Evolutionary conservation across 2,888 invertebrate genomes (phyloP), one percentile per base, ranked within the genome.

Genomic region (Cerceris ruficornis): DNA sequence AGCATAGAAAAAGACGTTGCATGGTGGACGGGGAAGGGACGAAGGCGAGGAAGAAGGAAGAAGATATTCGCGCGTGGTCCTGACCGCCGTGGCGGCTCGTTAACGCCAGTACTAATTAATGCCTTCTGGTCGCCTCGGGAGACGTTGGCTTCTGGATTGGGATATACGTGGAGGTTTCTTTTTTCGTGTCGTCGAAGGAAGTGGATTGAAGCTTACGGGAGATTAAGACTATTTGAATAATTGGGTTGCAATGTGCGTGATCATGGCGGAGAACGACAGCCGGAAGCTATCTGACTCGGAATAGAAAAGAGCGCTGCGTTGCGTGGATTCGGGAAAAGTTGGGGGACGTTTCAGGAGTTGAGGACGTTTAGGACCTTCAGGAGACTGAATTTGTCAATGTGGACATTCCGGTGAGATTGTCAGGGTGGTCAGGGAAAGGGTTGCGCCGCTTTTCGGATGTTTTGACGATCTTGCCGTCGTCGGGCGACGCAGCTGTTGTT

Each of bases 401-500:
- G 15, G 55, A 42, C 55, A 46, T 49, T 39, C 28, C 0, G n/a
- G 28, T 11, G 39, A 50, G 61, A 39, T 15, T 41, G 64, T 54
- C 39, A 64, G n/a, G 55, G 14, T 62, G 82, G 61, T 59, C 57
- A 43, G 2, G 11, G 67, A 74, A 71, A 85, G 82, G 80, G 82
- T 77, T 81, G 74, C 79, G 80, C 64, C 55, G 43, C 15, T 68
- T 46, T 71, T 83, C 82, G 80, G 84, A 81, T 90, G 86, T 90
- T 90, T 90, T 87, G 88, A 90, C 87, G 88, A 88, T 79, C 69
- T 71, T 67, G 14, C 60, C 58, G 69, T 58, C 71, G 70, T 55
- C 55, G 61, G 43, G 50, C 15, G 82, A 75, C 84, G 89, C 92
- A 91, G 92, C 91, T 92, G 92, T 92, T 92, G 92, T 92, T 91